Conservation (phyloP, 2,888 invertebrate genomes). For the Chromoteleia sp. region DNA sequence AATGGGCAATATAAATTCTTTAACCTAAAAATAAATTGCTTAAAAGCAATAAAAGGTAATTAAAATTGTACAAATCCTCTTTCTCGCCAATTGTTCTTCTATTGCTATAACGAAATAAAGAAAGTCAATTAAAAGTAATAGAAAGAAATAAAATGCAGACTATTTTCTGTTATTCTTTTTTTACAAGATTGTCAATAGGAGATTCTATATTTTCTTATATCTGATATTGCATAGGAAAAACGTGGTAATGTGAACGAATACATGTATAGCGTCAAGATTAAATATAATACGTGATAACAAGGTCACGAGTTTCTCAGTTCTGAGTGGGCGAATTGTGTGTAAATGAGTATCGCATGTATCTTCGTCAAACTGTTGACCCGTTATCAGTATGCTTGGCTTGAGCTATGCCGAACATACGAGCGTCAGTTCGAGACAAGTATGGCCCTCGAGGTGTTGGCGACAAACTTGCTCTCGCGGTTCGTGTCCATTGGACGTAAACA, state of each 20-base stretch:
- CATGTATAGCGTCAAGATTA: constrained; percentile 3
- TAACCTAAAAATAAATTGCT: too few relatives aligned
- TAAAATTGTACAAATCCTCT: too few relatives aligned
- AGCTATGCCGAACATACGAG: constrained; percentile 51
- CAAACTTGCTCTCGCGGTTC: constrained; percentile 51
- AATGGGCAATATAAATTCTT: too few relatives aligned
- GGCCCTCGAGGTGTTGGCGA: constrained; percentile 70
- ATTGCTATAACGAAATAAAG: too few relatives aligned
- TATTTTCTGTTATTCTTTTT: too few relatives aligned
- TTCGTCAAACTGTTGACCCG: constrained; percentile 72
- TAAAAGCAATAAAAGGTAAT: too few relatives aligned
- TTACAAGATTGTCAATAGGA: too few relatives aligned
- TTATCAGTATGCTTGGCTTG: constrained; percentile 67
- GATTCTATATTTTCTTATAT: not conserved
- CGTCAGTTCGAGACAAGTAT: constrained; percentile 72
- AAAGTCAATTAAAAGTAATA: too few relatives aligned
- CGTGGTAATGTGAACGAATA: not conserved
- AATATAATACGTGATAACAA: constrained; percentile 59
- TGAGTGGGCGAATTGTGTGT: constrained; percentile 76
- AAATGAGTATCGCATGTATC: constrained; percentile 73
- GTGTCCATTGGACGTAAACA: constrained; percentile 61
- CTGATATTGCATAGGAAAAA: not conserved
- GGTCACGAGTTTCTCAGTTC: constrained; percentile 55
- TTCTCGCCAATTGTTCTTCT: too few relatives aligned
- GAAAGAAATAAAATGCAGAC: too few relatives aligned